Base-by-base conservation (phyloP, 2,888 invertebrate genomes). In the Phragmatobia fuliginosa region DNA sequence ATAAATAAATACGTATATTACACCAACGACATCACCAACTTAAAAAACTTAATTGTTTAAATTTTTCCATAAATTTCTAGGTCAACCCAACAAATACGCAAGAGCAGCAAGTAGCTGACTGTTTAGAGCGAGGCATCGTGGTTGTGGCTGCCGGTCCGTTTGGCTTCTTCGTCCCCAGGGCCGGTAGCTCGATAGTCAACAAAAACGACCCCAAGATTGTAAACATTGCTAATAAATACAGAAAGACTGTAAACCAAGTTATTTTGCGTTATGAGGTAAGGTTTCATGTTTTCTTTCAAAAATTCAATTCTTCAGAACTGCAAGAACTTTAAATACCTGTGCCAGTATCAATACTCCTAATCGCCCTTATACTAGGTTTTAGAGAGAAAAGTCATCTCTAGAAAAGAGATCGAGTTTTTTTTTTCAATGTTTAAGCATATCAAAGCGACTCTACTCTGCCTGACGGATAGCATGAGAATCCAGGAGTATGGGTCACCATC, bases 21-120 rank as follows among this genome's bases (percentile, higher is more conserved):
- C n/a, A n/a, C n/a, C n/a, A n/a, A n/a, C n/a, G n/a, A n/a, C n/a
- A 25, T 52, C 11, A 56, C 14, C 11, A 14, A 56, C 56, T 28
- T 28, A 28, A 14, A 14, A 8, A 56, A 6, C 28, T 1, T 6
- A 28, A 28, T 16, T 10, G 28, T 33, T 16, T 32, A 32, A 2
- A 28, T 0, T 16, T 32, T 32, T 14, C n/a, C 7, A 14, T 5
- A 33, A 60, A 8, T 28, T 70, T 76, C 1, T 92, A 96, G 95
- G 92, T 96, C 1, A 95, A 94, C 80, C 96, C 97, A 1, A 96
- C 97, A 66, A 88, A 97, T 16, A 97, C 96, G 58, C 97, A 98
- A 85, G 96, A 96, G 72, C 95, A 96, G 67, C 82, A 97, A 52
- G 96, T 97, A 0, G 91, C 96, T 3, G 97, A 96, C 78, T 97